Evolutionary conservation across 1,140 invertebrate genomes (phyloP).

Genomic region (Prorops nasuta): DNA sequence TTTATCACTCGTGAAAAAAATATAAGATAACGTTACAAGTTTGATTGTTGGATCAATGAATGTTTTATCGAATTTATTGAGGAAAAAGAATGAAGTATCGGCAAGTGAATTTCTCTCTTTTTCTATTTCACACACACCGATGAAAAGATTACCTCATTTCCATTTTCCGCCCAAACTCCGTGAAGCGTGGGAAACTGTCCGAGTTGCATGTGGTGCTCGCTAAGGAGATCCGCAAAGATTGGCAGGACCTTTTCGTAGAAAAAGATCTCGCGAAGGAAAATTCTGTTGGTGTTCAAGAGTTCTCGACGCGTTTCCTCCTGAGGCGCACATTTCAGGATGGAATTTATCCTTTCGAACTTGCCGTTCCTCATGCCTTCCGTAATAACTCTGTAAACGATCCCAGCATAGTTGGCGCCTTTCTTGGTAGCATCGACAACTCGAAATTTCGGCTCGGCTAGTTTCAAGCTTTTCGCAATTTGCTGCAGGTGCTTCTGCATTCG

Average conservation of each 20-base stretch:
- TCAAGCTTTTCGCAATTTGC: constrained; percentile 11
- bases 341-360: constrained; percentile 7
- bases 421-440: constrained; percentile 10
- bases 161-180: not conserved
- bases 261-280: constrained; percentile 25
- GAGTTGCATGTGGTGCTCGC: not conserved
- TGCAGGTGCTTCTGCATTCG: constrained; percentile 6
- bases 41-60: too few relatives aligned
- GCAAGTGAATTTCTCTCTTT: not conserved
- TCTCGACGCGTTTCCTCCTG: not conserved
- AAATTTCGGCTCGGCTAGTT: constrained; percentile 15
- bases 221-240: constrained; percentile 17
- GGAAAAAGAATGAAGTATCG: too few relatives aligned
- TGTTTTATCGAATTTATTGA: too few relatives aligned
- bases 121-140: too few relatives aligned
- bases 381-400: constrained; percentile 18
- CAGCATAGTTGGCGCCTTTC: constrained; percentile 28
- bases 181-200: constrained; percentile 14
- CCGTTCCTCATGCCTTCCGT: constrained; percentile 20
- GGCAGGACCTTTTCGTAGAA: constrained; percentile 20
- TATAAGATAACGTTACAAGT: not conserved
- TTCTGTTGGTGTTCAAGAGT: not conserved
- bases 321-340: constrained; percentile 21
- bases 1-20: constrained; percentile 4
- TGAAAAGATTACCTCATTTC: constrained; percentile 31